Evolutionary conservation across 2,797 vertebrate genomes (phyloP).

Genomic region (Gymnocypris eckloni): DNA sequence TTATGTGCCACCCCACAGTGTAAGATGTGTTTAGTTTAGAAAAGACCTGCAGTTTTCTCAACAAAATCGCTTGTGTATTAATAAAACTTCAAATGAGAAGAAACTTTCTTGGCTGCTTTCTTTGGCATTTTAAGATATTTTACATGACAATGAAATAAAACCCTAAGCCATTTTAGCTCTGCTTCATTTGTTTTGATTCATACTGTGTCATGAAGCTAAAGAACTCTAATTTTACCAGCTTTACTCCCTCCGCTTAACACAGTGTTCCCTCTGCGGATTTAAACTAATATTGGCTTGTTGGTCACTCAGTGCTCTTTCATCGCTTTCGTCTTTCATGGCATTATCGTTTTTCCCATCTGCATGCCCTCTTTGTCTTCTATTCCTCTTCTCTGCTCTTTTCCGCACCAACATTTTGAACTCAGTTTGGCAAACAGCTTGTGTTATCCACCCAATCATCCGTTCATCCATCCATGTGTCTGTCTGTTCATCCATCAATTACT

Average conservation of each 20-base stretch:
- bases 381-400: slow-evolving; percentile 59
- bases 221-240: slow-evolving; percentile 73
- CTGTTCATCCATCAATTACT: slow-evolving; percentile 60
- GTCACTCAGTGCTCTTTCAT: slow-evolving; percentile 69
- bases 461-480: slow-evolving; percentile 68
- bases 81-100: slow-evolving; percentile 15
- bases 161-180: slow-evolving; percentile 60
- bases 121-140: slow-evolving; percentile 61
- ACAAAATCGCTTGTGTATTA: not conserved
- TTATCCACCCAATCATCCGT: slow-evolving; percentile 72
- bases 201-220: slow-evolving; percentile 72
- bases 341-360: slow-evolving; percentile 76
- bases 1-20: not conserved
- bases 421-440: slow-evolving; percentile 67
- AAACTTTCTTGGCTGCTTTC: slow-evolving; percentile 23
- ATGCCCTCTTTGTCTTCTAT: slow-evolving; percentile 69
- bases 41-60: not conserved
- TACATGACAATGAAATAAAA: slow-evolving; percentile 77
- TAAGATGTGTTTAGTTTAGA: slow-evolving; percentile 21
- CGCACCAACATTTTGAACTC: slow-evolving; percentile 65
- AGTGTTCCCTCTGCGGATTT: slow-evolving; percentile 75
- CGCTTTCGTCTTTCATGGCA: slow-evolving; percentile 71
- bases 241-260: slow-evolving; percentile 64
- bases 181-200: slow-evolving; percentile 81
- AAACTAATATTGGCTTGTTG: slow-evolving; percentile 77